These are phyloP conservation scores for Uria lomvia DNA, from an alignment of 2,113 vertebrate genomes.

Conservation along the genomic window DNA sequence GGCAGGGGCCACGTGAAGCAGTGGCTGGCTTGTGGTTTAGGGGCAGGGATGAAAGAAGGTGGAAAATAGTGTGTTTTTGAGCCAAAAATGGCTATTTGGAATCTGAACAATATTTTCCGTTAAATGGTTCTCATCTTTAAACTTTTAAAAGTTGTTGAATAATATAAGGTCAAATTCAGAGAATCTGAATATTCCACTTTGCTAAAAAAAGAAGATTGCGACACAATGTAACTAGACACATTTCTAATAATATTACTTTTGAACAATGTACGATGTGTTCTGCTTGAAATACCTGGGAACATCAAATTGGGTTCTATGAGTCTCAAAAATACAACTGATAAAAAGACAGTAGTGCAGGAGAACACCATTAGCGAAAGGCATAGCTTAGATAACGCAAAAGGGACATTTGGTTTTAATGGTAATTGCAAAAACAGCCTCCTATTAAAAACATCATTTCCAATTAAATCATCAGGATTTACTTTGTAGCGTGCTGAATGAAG, in stretches of 20 bases:
- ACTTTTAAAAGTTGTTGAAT: not conserved
- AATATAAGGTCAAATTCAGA: not conserved
- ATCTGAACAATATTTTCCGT: not conserved
- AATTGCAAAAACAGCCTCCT: not conserved
- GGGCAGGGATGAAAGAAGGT: not conserved
- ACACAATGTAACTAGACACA: not conserved
- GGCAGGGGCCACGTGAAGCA: rapidly evolving
- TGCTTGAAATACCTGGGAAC: conserved; percentile 31
- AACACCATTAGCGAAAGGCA: not conserved
- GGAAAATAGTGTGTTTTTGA: not conserved
- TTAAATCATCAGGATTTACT: not conserved
- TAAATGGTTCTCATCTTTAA: not conserved
- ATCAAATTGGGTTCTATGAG: not conserved
- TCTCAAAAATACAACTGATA: conserved; percentile 1
- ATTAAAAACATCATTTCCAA: conserved; percentile 18
- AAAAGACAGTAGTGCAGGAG: not conserved
- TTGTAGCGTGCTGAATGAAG: not conserved
- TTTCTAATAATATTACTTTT: not conserved
- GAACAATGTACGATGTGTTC: not conserved
- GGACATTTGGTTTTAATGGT: not conserved
- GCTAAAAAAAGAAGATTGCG: not conserved
- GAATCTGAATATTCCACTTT: not conserved
- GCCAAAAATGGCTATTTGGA: not conserved
- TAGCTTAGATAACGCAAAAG: not conserved
- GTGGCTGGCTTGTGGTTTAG: not conserved